Evolutionary conservation across 2,113 vertebrate genomes (phyloP).

Genomic region (Sylvia atricapilla): DNA sequence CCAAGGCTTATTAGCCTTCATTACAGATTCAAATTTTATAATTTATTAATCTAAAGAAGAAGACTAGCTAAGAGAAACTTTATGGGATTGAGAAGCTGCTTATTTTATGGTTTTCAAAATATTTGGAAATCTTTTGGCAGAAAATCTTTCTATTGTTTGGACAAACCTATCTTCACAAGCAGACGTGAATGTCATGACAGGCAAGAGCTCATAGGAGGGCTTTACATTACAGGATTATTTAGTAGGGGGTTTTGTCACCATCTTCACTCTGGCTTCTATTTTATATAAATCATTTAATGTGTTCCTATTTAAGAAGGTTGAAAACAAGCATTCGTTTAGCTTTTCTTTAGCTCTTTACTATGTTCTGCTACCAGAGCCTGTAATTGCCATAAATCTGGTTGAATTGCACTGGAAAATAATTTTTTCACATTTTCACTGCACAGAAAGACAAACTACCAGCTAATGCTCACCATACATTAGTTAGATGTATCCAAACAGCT

Average conservation of each 20-base stretch:
- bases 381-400: constrained; percentile 47
- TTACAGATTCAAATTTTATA: not conserved
- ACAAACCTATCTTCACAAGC: not conserved
- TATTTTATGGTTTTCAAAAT: not conserved
- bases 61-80: not conserved
- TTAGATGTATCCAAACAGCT: constrained; percentile 8
- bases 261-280: not conserved
- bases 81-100: not conserved
- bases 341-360: not conserved
- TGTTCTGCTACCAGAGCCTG: constrained; percentile 29
- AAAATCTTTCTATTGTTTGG: not conserved
- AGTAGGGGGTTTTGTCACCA: not conserved
- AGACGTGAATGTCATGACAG: not conserved
- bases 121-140: not conserved
- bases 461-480: constrained; percentile 4
- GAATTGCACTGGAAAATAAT: constrained; percentile 52
- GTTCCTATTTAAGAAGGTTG: constrained; percentile 12
- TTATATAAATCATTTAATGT: not conserved
- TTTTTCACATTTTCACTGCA: constrained; percentile 50
- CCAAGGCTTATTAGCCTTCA: not conserved
- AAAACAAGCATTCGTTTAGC: not conserved
- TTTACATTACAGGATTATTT: not conserved
- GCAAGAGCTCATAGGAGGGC: not conserved
- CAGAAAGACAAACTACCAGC: constrained; percentile 35
- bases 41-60: not conserved